phyloP scores from a whole-genome alignment of 2,797 vertebrate genomes.

The Poecilia picta region DNA sequence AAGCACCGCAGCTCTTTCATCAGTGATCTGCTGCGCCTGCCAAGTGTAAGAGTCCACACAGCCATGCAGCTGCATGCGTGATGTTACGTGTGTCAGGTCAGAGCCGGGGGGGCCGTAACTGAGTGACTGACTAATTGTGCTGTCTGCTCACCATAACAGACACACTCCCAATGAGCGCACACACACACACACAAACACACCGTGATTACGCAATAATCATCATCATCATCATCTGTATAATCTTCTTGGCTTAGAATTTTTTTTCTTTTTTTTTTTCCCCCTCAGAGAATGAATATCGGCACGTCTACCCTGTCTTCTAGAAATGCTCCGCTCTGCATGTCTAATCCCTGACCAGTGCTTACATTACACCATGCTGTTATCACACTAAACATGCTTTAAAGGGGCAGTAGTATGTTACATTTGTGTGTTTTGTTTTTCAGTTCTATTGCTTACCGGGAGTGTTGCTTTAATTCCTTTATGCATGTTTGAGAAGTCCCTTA shows the following conservation, averaged over 20 bases:
- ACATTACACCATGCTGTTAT: slow-evolving; percentile 28
- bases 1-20: slow-evolving; percentile 42
- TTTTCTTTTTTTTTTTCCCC: neutral
- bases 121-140: slow-evolving; percentile 68
- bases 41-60: slow-evolving; percentile 29
- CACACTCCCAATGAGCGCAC: slow-evolving; percentile 23
- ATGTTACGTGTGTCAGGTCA: slow-evolving; percentile 41
- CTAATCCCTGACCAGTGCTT: slow-evolving; percentile 51
- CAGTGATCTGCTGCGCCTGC: slow-evolving; percentile 19
- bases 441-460: too few species aligned
- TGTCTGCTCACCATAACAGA: slow-evolving; percentile 52
- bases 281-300: slow-evolving; percentile 52
- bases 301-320: slow-evolving; percentile 50
- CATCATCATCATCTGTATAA: slow-evolving; percentile 49
- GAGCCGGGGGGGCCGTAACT: slow-evolving; percentile 42
- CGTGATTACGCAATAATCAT: slow-evolving; percentile 54
- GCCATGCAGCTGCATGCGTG: slow-evolving; percentile 56
- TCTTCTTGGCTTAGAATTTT: slow-evolving; percentile 43
- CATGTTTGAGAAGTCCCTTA: too few species aligned
- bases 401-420: too few species aligned
- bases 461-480: too few species aligned
- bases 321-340: slow-evolving; percentile 46
- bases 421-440: too few species aligned
- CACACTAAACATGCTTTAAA: slow-evolving; percentile 20
- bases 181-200: slow-evolving; percentile 27